Conservation (phyloP, 2,113 vertebrate genomes). For the Aspidoscelis tigris region DNA sequence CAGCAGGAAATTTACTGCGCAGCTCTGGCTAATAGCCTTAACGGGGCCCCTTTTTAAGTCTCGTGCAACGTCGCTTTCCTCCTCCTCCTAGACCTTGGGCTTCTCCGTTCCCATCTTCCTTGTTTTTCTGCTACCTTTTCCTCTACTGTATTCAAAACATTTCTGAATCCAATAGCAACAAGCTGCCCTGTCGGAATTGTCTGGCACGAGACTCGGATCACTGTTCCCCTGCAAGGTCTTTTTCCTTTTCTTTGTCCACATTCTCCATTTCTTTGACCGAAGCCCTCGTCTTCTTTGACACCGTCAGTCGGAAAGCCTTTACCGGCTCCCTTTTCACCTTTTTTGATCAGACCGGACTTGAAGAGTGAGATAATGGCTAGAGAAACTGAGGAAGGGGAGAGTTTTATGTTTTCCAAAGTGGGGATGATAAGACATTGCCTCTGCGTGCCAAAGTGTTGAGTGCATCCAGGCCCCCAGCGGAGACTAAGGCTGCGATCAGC, state of each 20-base stretch:
- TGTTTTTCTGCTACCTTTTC: not conserved
- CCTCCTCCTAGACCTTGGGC: conserved; percentile 32
- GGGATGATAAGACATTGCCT: not conserved
- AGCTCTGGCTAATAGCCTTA: conserved; percentile 34
- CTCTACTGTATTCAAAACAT: conserved; percentile 34
- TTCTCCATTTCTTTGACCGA: not conserved
- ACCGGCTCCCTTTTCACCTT: not conserved
- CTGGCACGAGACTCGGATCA: not conserved
- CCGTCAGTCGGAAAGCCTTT: conserved; percentile 30
- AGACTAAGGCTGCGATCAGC: too few species aligned
- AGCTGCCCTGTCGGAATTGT: not conserved
- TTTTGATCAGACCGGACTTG: not conserved
- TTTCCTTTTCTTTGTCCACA: rapidly evolving
- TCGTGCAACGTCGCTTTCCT: conserved; percentile 40
- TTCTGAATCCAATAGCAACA: conserved; percentile 28
- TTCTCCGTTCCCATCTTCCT: conserved; percentile 5
- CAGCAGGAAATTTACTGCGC: not conserved
- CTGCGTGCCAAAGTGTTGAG: not conserved
- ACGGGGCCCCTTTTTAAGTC: conserved; percentile 40
- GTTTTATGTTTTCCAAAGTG: not conserved
- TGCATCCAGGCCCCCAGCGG: not conserved
- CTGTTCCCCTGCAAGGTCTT: not conserved
- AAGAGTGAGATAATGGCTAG: not conserved
- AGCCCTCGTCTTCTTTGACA: not conserved
- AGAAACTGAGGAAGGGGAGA: not conserved